These are phyloP conservation scores for Meteorus cinctellus DNA, from an alignment of 2,888 invertebrate species.

Conservation along the genomic window DNA sequence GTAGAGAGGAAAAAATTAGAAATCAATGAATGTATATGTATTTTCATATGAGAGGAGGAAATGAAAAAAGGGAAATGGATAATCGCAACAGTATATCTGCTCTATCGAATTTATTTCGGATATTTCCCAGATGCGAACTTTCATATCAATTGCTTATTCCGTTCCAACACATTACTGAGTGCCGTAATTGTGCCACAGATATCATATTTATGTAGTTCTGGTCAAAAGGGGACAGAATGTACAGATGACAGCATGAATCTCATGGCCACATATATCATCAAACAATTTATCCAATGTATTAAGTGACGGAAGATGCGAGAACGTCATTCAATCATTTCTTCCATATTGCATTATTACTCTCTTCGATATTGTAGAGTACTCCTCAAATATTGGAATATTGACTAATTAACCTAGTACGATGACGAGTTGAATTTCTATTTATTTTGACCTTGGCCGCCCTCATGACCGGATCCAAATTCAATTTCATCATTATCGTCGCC, in stretches of 20 bases:
- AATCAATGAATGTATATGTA: too few species aligned
- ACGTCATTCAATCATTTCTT: conserved; percentile 50
- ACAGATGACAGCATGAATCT: conserved; percentile 58
- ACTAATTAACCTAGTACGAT: conserved; percentile 66
- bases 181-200: conserved; percentile 48
- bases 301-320: conserved; percentile 48
- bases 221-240: conserved; percentile 52
- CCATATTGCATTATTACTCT: neutral
- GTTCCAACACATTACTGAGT: conserved; percentile 21
- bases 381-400: conserved; percentile 16
- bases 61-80: too few species aligned
- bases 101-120: too few species aligned
- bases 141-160: conserved; percentile 22
- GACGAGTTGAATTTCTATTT: conserved; percentile 69
- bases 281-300: conserved; percentile 45
- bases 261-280: conserved; percentile 57
- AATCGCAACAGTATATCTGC: too few species aligned
- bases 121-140: too few species aligned
- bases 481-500: conserved; percentile 63
- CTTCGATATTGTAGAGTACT: neutral
- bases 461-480: conserved; percentile 67
- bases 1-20: too few species aligned
- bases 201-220: conserved; percentile 53
- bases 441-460: conserved; percentile 66
- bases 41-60: too few species aligned